Evolutionary conservation across 2,888 invertebrate species (phyloP), one percentile per base, ranked within the genome.

Genomic region (Craniophora ligustri): DNA sequence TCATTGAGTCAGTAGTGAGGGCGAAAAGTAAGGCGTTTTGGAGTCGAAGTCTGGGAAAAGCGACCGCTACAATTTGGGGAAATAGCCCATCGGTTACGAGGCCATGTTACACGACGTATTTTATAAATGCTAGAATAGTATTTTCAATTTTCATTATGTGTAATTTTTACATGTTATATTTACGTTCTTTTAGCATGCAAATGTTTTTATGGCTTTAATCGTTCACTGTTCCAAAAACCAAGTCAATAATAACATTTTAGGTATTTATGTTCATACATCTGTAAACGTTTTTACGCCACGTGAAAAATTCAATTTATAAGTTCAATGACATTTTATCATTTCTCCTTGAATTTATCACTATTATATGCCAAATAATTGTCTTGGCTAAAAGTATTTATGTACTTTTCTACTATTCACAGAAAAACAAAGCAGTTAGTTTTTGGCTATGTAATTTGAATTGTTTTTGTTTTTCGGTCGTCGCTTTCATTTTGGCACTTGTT

Each of bases 271-370:
- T 59, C 11, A 19, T 15, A 32, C 14, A 47, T 48, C 30, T 23
- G 34, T 14, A 11, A 31, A 48, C 13, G 13, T 36, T 45, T 5
- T 34, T 23, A 10, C 41, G 5, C 11, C 50, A 59, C 54, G 45
- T 64, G 61, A 53, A 58, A 47, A 60, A 67, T 75, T 69, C 58
- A 81, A 81, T 81, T 82, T 81, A 68, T 78, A 87, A 87, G 92
- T 90, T 91, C 89, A 87, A 76, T 82, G 87, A 88, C 91, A 79
- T 73, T 81, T 89, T 87, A 92, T 91, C 91, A 73, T 75, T 78
- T 89, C 76, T 75, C 92, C 92, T 92, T 92, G 92, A 84, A 84
- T 68, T 85, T 87, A 87, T 91, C 87, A 68, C 69, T 54, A 64
- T 82, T 77, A 77, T 85, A 79, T 84, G 72, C 77, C 61, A 81